Conservation (phyloP, 2,888 invertebrate species). For the Lasioglossum vierecki region DNA sequence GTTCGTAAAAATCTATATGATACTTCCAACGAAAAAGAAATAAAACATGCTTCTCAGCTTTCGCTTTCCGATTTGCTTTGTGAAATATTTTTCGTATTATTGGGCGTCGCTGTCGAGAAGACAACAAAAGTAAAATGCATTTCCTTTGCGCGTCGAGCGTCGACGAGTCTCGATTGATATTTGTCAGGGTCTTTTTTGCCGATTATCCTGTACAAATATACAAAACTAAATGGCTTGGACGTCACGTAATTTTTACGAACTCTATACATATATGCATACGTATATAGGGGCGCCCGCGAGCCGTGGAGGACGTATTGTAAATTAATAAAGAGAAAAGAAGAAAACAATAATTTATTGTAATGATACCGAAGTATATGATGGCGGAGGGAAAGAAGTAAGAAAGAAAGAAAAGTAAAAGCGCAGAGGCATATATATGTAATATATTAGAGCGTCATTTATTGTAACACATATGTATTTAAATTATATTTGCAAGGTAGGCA, state of each 20-base stretch:
- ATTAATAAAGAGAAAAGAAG: slow-evolving; percentile 26
- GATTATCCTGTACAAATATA: slow-evolving; percentile 71
- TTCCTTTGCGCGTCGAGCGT: slow-evolving; percentile 31
- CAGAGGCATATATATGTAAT: slow-evolving; percentile 58
- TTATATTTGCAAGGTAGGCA: slow-evolving; percentile 45
- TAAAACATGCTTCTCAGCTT: slow-evolving; percentile 39
- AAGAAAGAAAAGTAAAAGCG: slow-evolving; percentile 19
- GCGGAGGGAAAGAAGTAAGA: background rate
- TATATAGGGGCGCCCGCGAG: slow-evolving; percentile 32
- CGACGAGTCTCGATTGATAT: slow-evolving; percentile 51
- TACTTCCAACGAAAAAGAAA: slow-evolving; percentile 58
- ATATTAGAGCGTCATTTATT: slow-evolving; percentile 47
- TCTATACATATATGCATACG: slow-evolving; percentile 41
- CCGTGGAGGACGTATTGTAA: slow-evolving; percentile 43
- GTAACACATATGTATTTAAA: slow-evolving; percentile 44
- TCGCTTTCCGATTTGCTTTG: slow-evolving; percentile 24
- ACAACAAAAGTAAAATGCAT: slow-evolving; percentile 16
- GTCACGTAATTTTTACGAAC: slow-evolving; percentile 61
- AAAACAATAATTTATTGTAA: slow-evolving; percentile 51
- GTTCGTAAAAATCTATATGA: slow-evolving; percentile 64
- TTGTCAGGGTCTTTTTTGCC: slow-evolving; percentile 74
- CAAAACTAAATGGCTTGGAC: slow-evolving; percentile 68
- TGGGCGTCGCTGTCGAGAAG: background rate
- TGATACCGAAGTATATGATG: slow-evolving; percentile 46
- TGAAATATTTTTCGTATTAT: slow-evolving; percentile 2